These are phyloP conservation scores for Globodera ellingtonae DNA, from an alignment of 1,140 invertebrate species.

Conservation along the genomic window DNA sequence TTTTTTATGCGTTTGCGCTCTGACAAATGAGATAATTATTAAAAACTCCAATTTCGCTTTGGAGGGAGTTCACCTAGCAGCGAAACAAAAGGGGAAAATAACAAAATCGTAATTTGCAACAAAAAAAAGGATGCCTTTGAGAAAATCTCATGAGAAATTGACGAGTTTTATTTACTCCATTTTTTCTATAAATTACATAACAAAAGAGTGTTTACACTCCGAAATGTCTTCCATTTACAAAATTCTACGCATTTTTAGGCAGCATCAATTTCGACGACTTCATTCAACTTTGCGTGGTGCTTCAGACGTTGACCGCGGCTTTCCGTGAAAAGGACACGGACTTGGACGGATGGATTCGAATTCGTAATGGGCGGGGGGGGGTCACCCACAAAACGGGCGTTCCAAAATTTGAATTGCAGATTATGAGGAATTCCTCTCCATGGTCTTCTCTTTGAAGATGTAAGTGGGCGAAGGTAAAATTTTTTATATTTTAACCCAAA, in stretches of 20 bases:
- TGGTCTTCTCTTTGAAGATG: conserved; percentile 91
- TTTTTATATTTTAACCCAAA: neutral
- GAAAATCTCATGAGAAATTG: no score
- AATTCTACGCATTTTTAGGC: neutral
- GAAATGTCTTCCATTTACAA: no score
- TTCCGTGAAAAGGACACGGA: conserved; percentile 74
- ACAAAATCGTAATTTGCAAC: no score
- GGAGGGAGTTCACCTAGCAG: no score
- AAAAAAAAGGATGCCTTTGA: no score
- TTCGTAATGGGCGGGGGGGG: neutral
- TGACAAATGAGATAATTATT: no score
- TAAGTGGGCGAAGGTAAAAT: conserved; percentile 33
- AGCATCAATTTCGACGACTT: conserved; percentile 88
- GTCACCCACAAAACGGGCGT: no score
- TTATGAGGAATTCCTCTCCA: conserved; percentile 93
- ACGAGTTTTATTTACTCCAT: no score
- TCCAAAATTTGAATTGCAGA: conserved; percentile 59
- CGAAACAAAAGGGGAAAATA: no score
- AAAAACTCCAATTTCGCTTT: no score
- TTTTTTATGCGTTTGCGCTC: neutral
- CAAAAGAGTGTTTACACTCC: no score
- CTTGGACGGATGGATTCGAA: conserved; percentile 86
- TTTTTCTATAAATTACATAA: no score
- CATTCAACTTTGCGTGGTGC: conserved; percentile 74
- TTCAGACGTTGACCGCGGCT: conserved; percentile 62